phyloP scores from a whole-genome alignment of 37 sponge, comb jelly and placozoan genomes.

The Oopsacas minuta region DNA sequence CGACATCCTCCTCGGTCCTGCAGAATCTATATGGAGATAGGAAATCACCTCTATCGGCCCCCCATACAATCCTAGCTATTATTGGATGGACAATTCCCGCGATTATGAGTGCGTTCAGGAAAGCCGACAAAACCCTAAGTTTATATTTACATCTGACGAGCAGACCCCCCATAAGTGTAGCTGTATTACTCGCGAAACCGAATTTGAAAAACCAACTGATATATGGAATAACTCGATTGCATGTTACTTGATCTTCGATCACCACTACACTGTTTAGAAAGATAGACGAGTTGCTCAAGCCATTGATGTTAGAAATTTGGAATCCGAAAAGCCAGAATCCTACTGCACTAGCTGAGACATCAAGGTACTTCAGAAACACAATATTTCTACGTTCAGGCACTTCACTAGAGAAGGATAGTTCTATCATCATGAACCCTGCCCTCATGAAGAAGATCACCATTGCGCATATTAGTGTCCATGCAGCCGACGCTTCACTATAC shows the following conservation, averaged over 20 bases:
- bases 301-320: background rate
- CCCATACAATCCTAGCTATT: constrained; percentile 26
- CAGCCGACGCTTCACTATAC: constrained; percentile 43
- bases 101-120: constrained; percentile 32
- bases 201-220: constrained; percentile 25
- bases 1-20: background rate
- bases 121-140: constrained; percentile 22
- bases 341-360: constrained; percentile 84
- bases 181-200: constrained; percentile 39
- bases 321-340: constrained; percentile 76
- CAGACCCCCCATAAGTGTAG: constrained; percentile 31
- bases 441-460: constrained; percentile 65
- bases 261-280: background rate
- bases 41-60: background rate
- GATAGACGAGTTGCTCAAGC: background rate
- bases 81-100: constrained; percentile 39
- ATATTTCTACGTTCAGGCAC: constrained; percentile 33
- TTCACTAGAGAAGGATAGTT: constrained; percentile 33
- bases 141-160: constrained; percentile 27
- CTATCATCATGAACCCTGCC: constrained; percentile 54
- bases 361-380: constrained; percentile 56
- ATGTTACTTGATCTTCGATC: background rate
- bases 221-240: background rate
- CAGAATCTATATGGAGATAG: constrained; percentile 53
- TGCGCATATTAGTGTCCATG: constrained; percentile 38